Base-by-base conservation (phyloP, 1,140 invertebrate genomes). In the Battus philenor region DNA sequence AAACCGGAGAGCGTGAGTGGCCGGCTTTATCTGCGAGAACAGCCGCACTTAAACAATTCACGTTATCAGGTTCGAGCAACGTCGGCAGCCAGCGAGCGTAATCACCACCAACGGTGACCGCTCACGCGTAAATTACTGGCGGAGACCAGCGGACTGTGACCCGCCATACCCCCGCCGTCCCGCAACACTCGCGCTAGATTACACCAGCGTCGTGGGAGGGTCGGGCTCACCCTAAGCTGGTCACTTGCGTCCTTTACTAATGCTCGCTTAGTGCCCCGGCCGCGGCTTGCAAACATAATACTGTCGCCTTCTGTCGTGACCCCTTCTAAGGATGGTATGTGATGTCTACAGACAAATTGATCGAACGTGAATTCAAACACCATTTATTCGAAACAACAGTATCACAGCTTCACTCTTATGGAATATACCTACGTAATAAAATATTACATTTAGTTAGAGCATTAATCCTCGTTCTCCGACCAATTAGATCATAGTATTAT, bases 121-220 rank as follows among this genome's bases (percentile, higher is more conserved):
- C 59, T 79, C 75, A 68, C 78, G 78, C 73, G 71, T 79, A 77
- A 78, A 79, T 79, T 79, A 75, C 74, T 61, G 52, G 58, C 45
- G 48, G 45, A 44, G 56, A 32, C 68, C 66, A 59, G 27, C 47
- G 9, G 46, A 50, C 29, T 30, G 50, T 31, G 68, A 50, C 16
- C 58, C 46, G 24, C 59, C 61, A 26, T 54, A 39, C 34, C 55
- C 50, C 30, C 33, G 31, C 51, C 50, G 44, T 46, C 46, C 43
- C 18, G 29, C 32, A 48, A 36, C 31, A 45, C 29, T 44, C 44
- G 20, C 27, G 22, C 15, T 17, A 22, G 24, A 38, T 30, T 17
- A 24, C 16, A 7, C 26, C 2, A 38, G 44, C 34, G 27, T 31
- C 29, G 43, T 48, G 46, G 41, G 38, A 31, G 47, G 22, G 50